Evolutionary conservation across 2,797 vertebrate genomes (phyloP), one percentile per base, ranked within the genome.

Genomic region (Epinephelus coioides): DNA sequence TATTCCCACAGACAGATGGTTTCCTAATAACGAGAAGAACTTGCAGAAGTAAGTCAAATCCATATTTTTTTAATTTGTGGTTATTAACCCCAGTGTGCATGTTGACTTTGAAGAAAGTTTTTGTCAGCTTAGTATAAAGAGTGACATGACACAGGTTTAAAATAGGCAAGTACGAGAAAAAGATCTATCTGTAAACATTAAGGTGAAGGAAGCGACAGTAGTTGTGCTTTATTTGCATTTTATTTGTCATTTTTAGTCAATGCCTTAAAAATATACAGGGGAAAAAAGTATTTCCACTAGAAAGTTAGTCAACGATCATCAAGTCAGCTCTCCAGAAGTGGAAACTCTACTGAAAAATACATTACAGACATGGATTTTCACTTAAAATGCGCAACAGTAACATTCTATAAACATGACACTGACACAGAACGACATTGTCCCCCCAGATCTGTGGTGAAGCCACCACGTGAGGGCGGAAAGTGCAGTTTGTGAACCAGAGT

Each of bases 21-120:
- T 86, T 89, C 78, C 21, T 69, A 76, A 85, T 51, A 86, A 82
- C 46, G 55, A 83, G 56, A 82, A 40, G 66, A 90, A 69, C 57
- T 79, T 81, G 14, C 30, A 55, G 77, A 88, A 81, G 93, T 93
- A 94, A 93, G 91, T 91, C 55, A 67, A 72, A 78, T 64, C 40
- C 19, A 38, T 77, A 25, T 78, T 53, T 85, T 69, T 76, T 27
- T 70, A 18, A 38, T 54, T 47, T 73, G 49, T 73, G 6, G 40
- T 4, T 46, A 12, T 15, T 57, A 43, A 78, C 3, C 3, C 9
- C 13, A 11, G 25, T 2, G 40, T 77, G 30, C n/a, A 73, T 9
- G n/a, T 43, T 63, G 59, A 71, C 65, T 73, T 55, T 44, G 30
- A 56, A 44, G 1, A 17, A 44, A 44, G 67, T 86, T 59, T 82